Evolutionary conservation across 2,888 invertebrate genomes (phyloP).

Genomic region (Melanostoma mellinum): DNA sequence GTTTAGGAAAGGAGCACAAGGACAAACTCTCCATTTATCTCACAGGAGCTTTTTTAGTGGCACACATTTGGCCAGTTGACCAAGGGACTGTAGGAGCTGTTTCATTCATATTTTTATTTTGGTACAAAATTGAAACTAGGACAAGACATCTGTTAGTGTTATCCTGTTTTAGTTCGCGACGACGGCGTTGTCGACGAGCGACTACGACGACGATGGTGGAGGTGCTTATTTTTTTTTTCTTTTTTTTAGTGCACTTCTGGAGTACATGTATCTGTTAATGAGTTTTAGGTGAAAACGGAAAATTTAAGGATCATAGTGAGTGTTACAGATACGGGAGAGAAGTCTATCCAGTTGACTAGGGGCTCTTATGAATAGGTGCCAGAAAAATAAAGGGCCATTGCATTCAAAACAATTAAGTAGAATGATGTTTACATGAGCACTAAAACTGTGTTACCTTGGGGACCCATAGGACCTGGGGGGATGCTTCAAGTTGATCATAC

Average conservation of each 20-base stretch:
- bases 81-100: slow-evolving; percentile 21
- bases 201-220: neutral
- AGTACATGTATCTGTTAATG: slow-evolving; percentile 57
- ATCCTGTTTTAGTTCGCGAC: slow-evolving; percentile 48
- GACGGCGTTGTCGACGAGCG: neutral
- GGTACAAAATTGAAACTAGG: slow-evolving; percentile 52
- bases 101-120: slow-evolving; percentile 25
- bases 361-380: slow-evolving; percentile 55
- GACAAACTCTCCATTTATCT: slow-evolving; percentile 63
- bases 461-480: neutral
- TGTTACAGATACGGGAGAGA: slow-evolving; percentile 33
- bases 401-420: slow-evolving; percentile 53
- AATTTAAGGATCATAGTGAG: slow-evolving; percentile 45
- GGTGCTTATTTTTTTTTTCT: neutral
- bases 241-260: slow-evolving; percentile 12
- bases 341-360: slow-evolving; percentile 21
- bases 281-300: slow-evolving; percentile 65
- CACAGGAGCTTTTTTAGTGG: slow-evolving; percentile 47
- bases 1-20: slow-evolving; percentile 64
- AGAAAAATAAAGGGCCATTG: slow-evolving; percentile 29
- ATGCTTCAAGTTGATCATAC: neutral
- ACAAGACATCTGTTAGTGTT: slow-evolving; percentile 68
- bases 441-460: neutral
- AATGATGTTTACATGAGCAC: slow-evolving; percentile 18
- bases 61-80: slow-evolving; percentile 63